These are phyloP conservation scores for Dicerorhinus sumatrensis DNA, from an alignment of 2,113 vertebrate genomes.

Conservation along the genomic window DNA sequence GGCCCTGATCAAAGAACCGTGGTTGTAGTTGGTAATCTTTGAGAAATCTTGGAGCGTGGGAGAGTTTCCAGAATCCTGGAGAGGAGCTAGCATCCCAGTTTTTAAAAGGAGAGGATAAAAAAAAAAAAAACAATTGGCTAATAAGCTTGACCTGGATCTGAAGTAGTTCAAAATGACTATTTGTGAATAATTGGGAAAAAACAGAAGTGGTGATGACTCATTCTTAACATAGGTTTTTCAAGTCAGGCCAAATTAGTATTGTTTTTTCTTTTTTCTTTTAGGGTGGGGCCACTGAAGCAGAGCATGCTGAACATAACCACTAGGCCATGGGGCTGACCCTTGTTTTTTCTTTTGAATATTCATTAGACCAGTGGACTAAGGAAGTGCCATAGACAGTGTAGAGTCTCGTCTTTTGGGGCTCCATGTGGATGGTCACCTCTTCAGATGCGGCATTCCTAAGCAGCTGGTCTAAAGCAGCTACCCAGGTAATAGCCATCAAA, in stretches of 20 bases:
- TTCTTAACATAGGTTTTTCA: neutral
- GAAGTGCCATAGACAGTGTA: neutral
- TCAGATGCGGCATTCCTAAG: neutral
- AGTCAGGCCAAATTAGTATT: neutral
- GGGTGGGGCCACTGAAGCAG: no score
- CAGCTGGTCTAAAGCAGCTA: neutral
- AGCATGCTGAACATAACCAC: no score
- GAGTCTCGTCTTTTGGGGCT: neutral
- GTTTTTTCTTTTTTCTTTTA: neutral
- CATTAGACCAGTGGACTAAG: neutral
- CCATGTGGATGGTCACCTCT: neutral
- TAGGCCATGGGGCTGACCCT: neutral
- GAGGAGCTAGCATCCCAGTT: neutral
- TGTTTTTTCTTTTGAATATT: neutral
- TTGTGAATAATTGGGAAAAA: neutral
- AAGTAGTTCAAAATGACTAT: slow-evolving; percentile 40
- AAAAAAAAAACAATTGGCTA: neutral
- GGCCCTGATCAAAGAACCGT: slow-evolving; percentile 9
- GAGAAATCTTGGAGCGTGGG: neutral
- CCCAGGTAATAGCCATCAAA: neutral
- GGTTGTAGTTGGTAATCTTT: neutral
- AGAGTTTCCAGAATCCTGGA: slow-evolving; percentile 19
- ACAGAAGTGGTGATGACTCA: neutral
- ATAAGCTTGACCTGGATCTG: slow-evolving; percentile 21
- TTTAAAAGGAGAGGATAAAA: slow-evolving; percentile 43